Evolutionary conservation across 2,113 vertebrate genomes (phyloP).

Genomic region (Phylloscopus trochilus): DNA sequence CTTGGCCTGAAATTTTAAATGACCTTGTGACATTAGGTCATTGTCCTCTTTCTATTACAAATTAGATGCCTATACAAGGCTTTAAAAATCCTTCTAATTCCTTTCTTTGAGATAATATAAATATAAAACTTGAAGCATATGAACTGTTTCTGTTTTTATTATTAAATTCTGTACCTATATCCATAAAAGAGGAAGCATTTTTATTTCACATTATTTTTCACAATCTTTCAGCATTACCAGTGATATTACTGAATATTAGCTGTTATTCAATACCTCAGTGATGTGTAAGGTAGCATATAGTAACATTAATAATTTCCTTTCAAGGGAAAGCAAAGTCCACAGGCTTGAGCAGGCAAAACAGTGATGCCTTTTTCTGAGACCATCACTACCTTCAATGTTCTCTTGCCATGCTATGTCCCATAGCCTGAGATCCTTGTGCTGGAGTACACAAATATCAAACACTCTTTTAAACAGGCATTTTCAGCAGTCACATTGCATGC

Average conservation of each 20-base stretch:
- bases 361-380: background rate
- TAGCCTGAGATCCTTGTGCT: background rate
- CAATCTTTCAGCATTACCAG: background rate
- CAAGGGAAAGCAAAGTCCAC: background rate
- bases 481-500: fast-evolving
- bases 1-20: background rate
- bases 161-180: background rate
- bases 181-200: background rate
- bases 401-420: background rate
- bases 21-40: background rate
- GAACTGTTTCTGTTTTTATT: background rate
- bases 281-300: background rate
- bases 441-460: background rate
- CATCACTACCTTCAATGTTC: fast-evolving
- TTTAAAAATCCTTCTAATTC: background rate
- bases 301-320: background rate
- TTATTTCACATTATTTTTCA: background rate
- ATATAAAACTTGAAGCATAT: background rate
- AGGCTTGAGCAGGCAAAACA: background rate
- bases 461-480: background rate
- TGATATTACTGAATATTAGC: background rate
- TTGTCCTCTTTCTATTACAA: background rate
- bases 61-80: background rate
- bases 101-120: background rate
- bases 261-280: background rate